Evolutionary conservation across 2,113 vertebrate species (phyloP), one percentile per base, ranked within the genome.

Genomic region (Apeltes quadracus): DNA sequence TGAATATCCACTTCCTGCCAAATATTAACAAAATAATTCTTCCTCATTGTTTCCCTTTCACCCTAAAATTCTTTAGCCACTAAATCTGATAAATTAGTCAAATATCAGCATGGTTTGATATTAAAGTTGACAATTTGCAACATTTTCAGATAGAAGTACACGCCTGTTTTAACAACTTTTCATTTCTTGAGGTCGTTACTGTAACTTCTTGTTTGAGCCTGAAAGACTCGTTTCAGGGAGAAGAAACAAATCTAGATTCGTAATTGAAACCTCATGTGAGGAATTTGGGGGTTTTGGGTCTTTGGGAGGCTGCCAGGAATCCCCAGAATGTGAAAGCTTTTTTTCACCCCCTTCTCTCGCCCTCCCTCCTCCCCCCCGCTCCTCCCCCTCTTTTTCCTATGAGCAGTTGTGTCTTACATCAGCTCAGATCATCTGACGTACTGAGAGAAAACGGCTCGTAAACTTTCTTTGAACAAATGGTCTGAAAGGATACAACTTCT

Each of bases 191-290:
- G n/a, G n/a, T n/a, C n/a, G n/a, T n/a, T n/a, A n/a, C n/a, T n/a
- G n/a, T n/a, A n/a, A n/a, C n/a, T n/a, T n/a, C n/a, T n/a, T n/a
- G n/a, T n/a, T n/a, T n/a, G 77, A 71, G 90, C 89, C 92, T 83
- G 93, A 95, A 91, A 90, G 83, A 10, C 79, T 85, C 70, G 78
- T 89, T 94, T 93, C 91, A 88, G 73, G 69, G 88, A 61, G 84
- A 92, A 91, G 89, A 93, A 88, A 83, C 90, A n/a, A n/a, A n/a
- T 83, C 85, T 90, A 88, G 84, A 88, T 80, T 89, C 50, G 93
- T 96, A 98, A 98, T 98, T 96, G 96, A 96, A 97, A 97, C 96
- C 96, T 94, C 95, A 96, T 98, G 96, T 95, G 94, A 90, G 87
- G 93, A 90, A 94, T 91, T 93, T 91, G 95, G 96, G 96, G 96